phyloP scores from a whole-genome alignment of 2,888 invertebrate genomes.

The Sarcophaga variegata region DNA sequence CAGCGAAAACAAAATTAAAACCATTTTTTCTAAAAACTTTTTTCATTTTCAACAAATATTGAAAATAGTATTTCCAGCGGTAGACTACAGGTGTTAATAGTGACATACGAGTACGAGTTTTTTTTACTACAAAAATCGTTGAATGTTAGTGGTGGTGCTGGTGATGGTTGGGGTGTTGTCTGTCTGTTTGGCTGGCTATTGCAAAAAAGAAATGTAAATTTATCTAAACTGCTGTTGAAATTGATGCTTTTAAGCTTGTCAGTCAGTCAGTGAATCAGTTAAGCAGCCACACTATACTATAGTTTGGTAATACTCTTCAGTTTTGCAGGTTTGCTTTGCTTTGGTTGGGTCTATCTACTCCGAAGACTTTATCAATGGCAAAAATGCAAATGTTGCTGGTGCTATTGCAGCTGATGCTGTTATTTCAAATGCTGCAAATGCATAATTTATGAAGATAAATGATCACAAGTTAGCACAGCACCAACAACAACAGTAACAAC shows the following conservation, averaged over 20 bases:
- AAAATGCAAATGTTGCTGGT: constrained; percentile 25
- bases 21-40: constrained; percentile 19
- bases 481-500: background rate
- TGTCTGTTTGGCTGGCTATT: constrained; percentile 20
- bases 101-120: constrained; percentile 19
- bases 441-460: constrained; percentile 69
- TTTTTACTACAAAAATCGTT: background rate
- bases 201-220: constrained; percentile 55
- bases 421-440: constrained; percentile 57
- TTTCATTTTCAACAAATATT: constrained; percentile 43
- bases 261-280: constrained; percentile 31
- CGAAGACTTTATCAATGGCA: constrained; percentile 44
- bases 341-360: constrained; percentile 11
- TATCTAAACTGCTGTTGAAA: constrained; percentile 62
- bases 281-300: background rate
- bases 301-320: constrained; percentile 23
- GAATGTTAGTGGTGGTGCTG: background rate
- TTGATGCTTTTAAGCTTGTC: constrained; percentile 64
- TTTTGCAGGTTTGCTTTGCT: background rate
- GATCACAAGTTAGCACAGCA: constrained; percentile 56
- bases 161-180: background rate
- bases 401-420: background rate
- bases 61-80: constrained; percentile 39
- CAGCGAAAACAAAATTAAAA: constrained; percentile 58
- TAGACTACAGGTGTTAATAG: constrained; percentile 53